These are phyloP conservation scores for Scolanthus callimorphus DNA, from an alignment of 92 coral and sea anemone species.

Conservation along the genomic window DNA sequence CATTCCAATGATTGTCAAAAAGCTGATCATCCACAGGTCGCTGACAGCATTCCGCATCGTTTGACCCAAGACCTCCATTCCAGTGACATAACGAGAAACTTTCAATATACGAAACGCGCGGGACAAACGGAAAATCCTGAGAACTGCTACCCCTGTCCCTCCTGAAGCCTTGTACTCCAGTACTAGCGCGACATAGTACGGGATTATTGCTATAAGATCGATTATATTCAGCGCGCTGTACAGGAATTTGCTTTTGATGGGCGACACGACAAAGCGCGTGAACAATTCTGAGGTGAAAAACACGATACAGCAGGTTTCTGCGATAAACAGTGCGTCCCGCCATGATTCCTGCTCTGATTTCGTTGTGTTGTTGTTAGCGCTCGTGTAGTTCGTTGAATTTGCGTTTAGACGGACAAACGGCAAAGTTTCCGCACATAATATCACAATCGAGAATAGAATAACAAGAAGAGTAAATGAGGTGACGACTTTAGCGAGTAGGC, in stretches of 20 bases:
- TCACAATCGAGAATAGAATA: slow-evolving; percentile 15
- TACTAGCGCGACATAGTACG: slow-evolving; percentile 36
- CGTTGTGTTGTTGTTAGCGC: background rate
- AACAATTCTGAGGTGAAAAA: slow-evolving; percentile 48
- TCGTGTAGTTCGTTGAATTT: background rate
- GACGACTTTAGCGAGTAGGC: slow-evolving; percentile 3
- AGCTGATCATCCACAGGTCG: slow-evolving; percentile 60
- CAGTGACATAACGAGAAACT: slow-evolving; percentile 52
- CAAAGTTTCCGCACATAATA: slow-evolving; percentile 18
- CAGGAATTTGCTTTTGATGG: slow-evolving; percentile 32
- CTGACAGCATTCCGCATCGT: slow-evolving; percentile 38
- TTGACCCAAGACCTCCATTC: slow-evolving; percentile 48
- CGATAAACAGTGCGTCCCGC: background rate
- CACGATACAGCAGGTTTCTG: slow-evolving; percentile 35
- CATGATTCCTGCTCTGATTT: background rate
- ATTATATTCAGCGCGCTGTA: slow-evolving; percentile 34
- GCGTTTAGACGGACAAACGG: background rate
- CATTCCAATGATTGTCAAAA: slow-evolving; percentile 47
- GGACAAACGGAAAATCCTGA: slow-evolving; percentile 47
- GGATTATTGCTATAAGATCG: slow-evolving; percentile 44
- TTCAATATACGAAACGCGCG: slow-evolving; percentile 41
- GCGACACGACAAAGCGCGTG: slow-evolving; percentile 35
- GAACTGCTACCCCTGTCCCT: slow-evolving; percentile 7
- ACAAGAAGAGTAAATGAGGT: slow-evolving; percentile 11
- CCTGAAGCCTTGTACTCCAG: slow-evolving; percentile 6